These are phyloP conservation scores for Zapornia atra DNA, from an alignment of 2,113 vertebrate genomes.

Conservation along the genomic window DNA sequence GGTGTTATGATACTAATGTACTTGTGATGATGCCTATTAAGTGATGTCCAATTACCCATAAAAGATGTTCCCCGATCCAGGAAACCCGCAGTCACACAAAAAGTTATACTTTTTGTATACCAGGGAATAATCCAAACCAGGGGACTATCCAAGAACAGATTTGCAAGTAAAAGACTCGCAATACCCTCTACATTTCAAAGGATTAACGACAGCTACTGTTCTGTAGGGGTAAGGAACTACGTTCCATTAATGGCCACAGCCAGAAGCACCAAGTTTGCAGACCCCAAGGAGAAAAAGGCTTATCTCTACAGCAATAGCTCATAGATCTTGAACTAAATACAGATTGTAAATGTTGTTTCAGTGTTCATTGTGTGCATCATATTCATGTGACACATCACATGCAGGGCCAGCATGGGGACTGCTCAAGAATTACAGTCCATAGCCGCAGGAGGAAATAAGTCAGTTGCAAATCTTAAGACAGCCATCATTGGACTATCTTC, in stretches of 20 bases:
- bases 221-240: not conserved
- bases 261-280: not conserved
- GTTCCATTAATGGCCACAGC: not conserved
- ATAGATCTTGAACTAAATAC: not conserved
- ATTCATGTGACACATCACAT: not conserved
- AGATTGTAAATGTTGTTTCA: not conserved
- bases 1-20: not conserved
- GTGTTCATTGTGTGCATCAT: not conserved
- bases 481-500: not conserved
- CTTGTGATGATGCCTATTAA: not conserved
- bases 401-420: not conserved
- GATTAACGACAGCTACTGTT: not conserved
- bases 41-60: not conserved
- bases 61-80: not conserved
- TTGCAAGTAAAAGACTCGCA: not conserved
- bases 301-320: not conserved
- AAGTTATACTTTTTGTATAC: not conserved
- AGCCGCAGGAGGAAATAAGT: not conserved
- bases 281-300: not conserved
- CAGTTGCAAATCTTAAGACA: not conserved
- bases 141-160: not conserved
- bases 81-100: not conserved
- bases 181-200: not conserved
- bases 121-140: not conserved
- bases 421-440: not conserved